A percentile compares a stretch with the other conserved stretches of the same genome.
Conservation (phyloP, 2,888 invertebrate species). For the Drosophila gaucha region DNA sequence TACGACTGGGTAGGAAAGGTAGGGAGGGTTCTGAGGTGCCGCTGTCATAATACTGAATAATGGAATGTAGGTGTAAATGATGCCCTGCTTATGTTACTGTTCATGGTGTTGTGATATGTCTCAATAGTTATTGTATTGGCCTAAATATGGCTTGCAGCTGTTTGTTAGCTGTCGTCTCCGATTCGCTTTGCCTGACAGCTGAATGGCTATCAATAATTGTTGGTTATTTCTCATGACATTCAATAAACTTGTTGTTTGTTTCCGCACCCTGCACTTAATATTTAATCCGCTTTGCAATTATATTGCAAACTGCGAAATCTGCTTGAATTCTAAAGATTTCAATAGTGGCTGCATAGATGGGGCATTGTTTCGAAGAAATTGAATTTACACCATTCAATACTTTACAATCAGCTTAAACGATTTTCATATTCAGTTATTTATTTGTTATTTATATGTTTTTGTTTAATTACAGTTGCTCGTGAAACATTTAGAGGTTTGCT, state of each 20-base stretch:
- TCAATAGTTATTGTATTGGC: conserved; percentile 16
- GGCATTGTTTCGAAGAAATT: too few relatives aligned
- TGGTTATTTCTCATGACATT: conserved; percentile 17
- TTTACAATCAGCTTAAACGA: too few relatives aligned
- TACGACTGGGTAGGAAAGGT: background rate
- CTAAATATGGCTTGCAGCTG: background rate
- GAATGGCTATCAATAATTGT: conserved; percentile 7
- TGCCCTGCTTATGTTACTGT: conserved; percentile 47
- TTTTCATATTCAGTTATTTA: too few relatives aligned
- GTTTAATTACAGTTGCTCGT: too few relatives aligned
- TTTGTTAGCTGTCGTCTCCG: conserved; percentile 12
- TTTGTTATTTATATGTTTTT: too few relatives aligned
- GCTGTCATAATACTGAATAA: conserved; percentile 37
- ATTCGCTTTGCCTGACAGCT: conserved; percentile 4
- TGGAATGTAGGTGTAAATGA: conserved; percentile 63
- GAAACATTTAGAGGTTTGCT: too few relatives aligned
- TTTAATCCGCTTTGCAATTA: conserved; percentile 6
- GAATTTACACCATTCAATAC: too few relatives aligned
- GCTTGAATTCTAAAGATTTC: background rate
- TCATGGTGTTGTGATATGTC: conserved; percentile 28
- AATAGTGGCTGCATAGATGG: too few relatives aligned
- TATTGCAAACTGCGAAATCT: background rate
- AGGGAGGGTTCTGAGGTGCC: background rate
- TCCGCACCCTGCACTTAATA: background rate
- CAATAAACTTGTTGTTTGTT: conserved; percentile 28